Percentiles rank a stretch among this genome's conserved stretches.
Conservation (phyloP, 2,113 vertebrate genomes). For the Acanthochromis polyacanthus region DNA sequence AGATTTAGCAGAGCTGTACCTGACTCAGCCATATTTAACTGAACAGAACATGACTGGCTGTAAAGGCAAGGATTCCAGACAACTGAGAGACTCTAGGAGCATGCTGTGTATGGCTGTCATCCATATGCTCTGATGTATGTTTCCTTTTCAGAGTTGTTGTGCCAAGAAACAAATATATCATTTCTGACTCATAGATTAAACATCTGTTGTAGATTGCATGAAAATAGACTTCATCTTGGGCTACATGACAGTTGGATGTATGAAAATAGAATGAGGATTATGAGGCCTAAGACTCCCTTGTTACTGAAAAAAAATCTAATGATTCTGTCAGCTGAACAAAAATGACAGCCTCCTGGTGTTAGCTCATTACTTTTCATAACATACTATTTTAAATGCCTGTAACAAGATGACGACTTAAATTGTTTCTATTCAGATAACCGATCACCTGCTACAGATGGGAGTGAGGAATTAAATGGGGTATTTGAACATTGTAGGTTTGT, state of each 20-base stretch:
- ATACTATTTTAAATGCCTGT: not conserved
- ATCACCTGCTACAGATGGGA: conserved; percentile 15
- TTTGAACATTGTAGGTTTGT: not conserved
- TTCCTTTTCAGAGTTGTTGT: conserved; percentile 13
- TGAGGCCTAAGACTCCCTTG: not conserved
- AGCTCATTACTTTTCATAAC: conserved; percentile 21
- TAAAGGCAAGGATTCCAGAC: conserved; percentile 56
- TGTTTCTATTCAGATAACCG: conserved; percentile 18
- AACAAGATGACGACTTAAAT: conserved; percentile 31
- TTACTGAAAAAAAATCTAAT: conserved; percentile 37
- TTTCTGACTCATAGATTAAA: conserved; percentile 34
- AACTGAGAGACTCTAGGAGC: conserved; percentile 2
- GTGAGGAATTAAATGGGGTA: not conserved
- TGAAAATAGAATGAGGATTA: conserved; percentile 27
- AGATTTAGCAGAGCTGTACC: conserved; percentile 46
- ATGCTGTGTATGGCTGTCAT: conserved; percentile 14
- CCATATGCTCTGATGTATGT: conserved; percentile 38
- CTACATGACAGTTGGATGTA: conserved; percentile 21
- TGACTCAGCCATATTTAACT: conserved; percentile 24
- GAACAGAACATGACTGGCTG: conserved; percentile 17
- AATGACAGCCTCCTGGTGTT: conserved; percentile 3
- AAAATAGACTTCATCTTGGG: conserved; percentile 34
- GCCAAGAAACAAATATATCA: conserved; percentile 41
- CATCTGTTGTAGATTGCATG: conserved; percentile 48
- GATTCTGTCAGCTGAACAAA: conserved; percentile 12